Conservation (phyloP, 2,113 vertebrate species). For the Mustela lutreola region DNA sequence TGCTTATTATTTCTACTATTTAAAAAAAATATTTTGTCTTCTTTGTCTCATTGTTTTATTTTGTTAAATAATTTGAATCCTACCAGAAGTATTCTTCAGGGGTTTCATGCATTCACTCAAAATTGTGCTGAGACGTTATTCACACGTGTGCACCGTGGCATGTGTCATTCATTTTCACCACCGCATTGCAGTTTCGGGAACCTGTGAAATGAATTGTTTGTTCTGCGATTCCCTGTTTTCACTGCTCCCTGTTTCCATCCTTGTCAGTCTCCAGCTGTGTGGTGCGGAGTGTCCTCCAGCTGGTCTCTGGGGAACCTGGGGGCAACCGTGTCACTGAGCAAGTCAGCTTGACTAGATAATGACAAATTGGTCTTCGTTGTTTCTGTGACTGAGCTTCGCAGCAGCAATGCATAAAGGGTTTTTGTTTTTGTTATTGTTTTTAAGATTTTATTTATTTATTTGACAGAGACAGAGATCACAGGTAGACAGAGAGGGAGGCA, state of each 20-base stretch:
- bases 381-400: neutral
- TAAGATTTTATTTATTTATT: too few species aligned
- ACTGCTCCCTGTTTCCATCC: neutral
- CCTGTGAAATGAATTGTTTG: neutral
- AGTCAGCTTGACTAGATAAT: neutral
- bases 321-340: neutral
- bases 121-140: neutral
- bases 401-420: neutral
- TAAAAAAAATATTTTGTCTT: neutral
- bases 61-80: neutral
- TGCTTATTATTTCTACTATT: neutral
- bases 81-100: neutral
- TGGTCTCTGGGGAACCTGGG: neutral
- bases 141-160: rapidly evolving
- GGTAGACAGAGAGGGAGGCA: too few species aligned
- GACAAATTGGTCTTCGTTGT: neutral
- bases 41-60: neutral
- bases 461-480: too few species aligned
- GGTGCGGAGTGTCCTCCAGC: too few species aligned
- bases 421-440: too few species aligned
- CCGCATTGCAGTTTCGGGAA: neutral
- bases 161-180: neutral
- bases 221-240: too few species aligned
- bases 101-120: neutral
- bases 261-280: rapidly evolving